A percentile compares a stretch with the other conserved stretches of the same genome.
Conservation (phyloP, 1,140 invertebrate species). For the Cyphomyrmex costatus region DNA sequence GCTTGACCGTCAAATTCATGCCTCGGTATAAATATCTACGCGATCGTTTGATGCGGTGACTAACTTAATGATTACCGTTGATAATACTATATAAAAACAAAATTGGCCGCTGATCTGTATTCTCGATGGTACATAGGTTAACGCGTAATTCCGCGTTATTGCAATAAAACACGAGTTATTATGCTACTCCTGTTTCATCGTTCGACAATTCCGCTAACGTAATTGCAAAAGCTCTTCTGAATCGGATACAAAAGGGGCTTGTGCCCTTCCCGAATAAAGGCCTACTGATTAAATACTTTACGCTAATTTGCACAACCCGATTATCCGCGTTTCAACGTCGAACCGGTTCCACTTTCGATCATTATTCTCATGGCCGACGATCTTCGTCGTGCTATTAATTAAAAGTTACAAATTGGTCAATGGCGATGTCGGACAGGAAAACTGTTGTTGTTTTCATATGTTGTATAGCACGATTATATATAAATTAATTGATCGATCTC, state of each 20-base stretch:
- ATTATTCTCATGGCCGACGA: slow-evolving; percentile 1
- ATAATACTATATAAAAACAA: slow-evolving; percentile 15
- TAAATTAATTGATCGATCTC: neutral
- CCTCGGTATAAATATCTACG: neutral
- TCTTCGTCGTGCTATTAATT: slow-evolving; percentile 38
- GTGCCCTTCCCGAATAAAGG: neutral
- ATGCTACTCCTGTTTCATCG: neutral
- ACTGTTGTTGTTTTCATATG: neutral
- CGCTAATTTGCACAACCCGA: slow-evolving; percentile 15
- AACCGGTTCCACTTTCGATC: slow-evolving; percentile 35
- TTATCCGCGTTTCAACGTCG: slow-evolving; percentile 10
- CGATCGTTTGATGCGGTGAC: neutral
- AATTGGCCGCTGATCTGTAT: slow-evolving; percentile 1
- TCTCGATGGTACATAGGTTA: neutral
- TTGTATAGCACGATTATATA: neutral
- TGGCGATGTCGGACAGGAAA: neutral
- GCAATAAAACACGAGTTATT: neutral
- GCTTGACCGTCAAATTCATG: neutral
- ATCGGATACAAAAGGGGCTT: neutral
- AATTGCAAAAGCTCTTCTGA: neutral
- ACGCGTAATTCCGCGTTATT: slow-evolving; percentile 16
- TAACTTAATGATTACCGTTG: neutral
- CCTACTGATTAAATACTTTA: slow-evolving; percentile 18
- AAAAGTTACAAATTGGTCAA: slow-evolving; percentile 27
- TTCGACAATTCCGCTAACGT: slow-evolving; percentile 22